A percentile compares a stretch with the other conserved stretches of the same genome.
Conservation (phyloP, 1,140 invertebrate species). For the Trachymyrmex septentrionalis region DNA sequence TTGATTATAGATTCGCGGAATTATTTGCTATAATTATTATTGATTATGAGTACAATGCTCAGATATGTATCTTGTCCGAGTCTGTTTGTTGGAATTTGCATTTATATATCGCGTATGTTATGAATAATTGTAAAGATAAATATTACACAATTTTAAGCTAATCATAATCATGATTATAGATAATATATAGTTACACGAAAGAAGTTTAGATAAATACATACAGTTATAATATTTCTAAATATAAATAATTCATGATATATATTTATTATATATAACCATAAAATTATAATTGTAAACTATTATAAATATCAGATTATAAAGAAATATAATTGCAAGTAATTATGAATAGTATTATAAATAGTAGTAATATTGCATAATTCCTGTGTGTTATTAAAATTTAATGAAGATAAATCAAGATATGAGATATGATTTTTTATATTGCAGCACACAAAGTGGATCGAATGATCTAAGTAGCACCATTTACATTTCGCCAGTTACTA, state of each 20-base stretch:
- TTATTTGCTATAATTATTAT: constrained; percentile 1
- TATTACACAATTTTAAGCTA: constrained; percentile 16
- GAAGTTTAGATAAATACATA: neutral
- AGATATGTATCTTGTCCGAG: neutral
- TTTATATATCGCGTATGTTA: neutral
- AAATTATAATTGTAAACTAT: constrained; percentile 29
- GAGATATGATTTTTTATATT: neutral
- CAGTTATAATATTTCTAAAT: constrained; percentile 44
- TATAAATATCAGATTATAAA: constrained; percentile 33
- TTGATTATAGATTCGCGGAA: neutral
- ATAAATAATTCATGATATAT: constrained; percentile 41
- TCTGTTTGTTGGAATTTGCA: neutral
- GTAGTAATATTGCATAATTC: constrained; percentile 17
- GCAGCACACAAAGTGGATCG: neutral
- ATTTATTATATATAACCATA: constrained; percentile 38
- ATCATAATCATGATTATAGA: constrained; percentile 2
- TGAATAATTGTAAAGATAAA: constrained; percentile 33
- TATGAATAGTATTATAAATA: too few relatives aligned
- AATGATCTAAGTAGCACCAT: neutral
- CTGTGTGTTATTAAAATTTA: neutral
- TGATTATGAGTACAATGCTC: neutral
- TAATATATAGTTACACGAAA: neutral
- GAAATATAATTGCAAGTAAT: constrained; percentile 30
- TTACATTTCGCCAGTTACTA: neutral
- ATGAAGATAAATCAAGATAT: too few relatives aligned